Percentiles rank a stretch among this genome's conserved stretches.
Conservation (phyloP, 2,888 invertebrate genomes). For the Rambutsinella grinnellia region DNA sequence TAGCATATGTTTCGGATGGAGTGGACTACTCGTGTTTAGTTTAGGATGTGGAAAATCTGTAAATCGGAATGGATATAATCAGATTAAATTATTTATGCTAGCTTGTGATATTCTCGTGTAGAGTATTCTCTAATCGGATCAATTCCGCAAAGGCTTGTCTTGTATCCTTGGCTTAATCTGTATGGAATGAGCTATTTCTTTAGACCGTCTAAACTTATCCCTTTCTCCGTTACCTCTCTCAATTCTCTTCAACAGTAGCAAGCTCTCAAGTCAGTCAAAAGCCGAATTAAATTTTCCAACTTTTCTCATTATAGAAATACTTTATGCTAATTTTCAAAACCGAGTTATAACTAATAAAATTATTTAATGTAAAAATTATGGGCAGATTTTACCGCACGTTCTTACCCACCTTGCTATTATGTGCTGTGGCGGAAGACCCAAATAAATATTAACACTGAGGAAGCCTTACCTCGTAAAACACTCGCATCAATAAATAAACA, state of each 20-base stretch:
- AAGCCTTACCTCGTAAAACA: too few species aligned
- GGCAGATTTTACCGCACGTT: too few species aligned
- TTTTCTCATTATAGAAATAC: too few species aligned
- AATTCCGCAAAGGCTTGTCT: not conserved
- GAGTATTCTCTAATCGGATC: not conserved
- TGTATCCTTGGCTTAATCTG: not conserved
- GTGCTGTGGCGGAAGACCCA: not conserved
- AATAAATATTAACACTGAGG: too few species aligned
- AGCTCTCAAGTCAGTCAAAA: too few species aligned
- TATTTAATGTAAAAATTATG: too few species aligned
- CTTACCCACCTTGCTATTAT: too few species aligned
- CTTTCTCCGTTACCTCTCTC: not conserved
- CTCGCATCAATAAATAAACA: not conserved
- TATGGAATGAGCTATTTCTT: not conserved
- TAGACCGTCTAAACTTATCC: not conserved
- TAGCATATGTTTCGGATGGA: too few species aligned
- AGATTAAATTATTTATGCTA: conserved; percentile 1
- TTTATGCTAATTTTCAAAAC: too few species aligned
- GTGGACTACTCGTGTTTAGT: too few species aligned
- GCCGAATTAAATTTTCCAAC: too few species aligned
- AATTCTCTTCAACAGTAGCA: not conserved
- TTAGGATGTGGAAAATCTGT: not conserved
- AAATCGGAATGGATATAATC: not conserved
- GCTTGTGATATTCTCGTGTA: not conserved
- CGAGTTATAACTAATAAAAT: too few species aligned